A percentile compares a stretch with the other conserved stretches of the same genome.
These are phyloP conservation scores for Porites divaricata DNA, from an alignment of 92 coral and sea anemone species.

Conservation along the genomic window DNA sequence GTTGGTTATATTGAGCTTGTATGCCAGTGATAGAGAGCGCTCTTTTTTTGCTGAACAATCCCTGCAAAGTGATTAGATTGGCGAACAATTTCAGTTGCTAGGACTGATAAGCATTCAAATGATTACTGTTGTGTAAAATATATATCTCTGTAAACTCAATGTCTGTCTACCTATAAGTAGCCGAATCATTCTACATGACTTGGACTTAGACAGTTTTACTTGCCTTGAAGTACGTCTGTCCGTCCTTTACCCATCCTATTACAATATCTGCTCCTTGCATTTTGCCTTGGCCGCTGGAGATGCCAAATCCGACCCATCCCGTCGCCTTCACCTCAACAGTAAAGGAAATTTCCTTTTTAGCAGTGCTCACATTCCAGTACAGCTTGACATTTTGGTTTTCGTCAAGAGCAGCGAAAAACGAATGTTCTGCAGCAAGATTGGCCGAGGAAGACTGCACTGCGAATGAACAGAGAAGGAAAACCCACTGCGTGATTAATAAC, in stretches of 20 bases:
- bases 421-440: background rate
- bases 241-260: slow-evolving; percentile 67
- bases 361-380: slow-evolving; percentile 52
- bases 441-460: background rate
- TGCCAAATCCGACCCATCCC: slow-evolving; percentile 75
- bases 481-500: background rate
- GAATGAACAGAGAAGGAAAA: background rate
- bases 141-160: too few species aligned
- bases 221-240: slow-evolving; percentile 55
- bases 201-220: background rate
- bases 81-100: too few species aligned
- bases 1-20: too few species aligned
- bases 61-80: too few species aligned
- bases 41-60: too few species aligned
- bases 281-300: slow-evolving; percentile 62
- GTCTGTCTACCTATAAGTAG: too few species aligned
- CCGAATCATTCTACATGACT: too few species aligned
- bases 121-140: too few species aligned
- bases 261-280: slow-evolving; percentile 68
- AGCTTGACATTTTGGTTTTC: slow-evolving; percentile 40
- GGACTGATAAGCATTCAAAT: too few species aligned
- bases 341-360: slow-evolving; percentile 33
- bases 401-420: slow-evolving; percentile 22
- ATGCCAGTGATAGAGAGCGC: too few species aligned
- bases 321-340: slow-evolving; percentile 59